A percentile compares a stretch with the other conserved stretches of the same genome.
Evolutionary conservation across 2,113 vertebrate genomes (phyloP).

Genomic region (Pedionomus torquatus): DNA sequence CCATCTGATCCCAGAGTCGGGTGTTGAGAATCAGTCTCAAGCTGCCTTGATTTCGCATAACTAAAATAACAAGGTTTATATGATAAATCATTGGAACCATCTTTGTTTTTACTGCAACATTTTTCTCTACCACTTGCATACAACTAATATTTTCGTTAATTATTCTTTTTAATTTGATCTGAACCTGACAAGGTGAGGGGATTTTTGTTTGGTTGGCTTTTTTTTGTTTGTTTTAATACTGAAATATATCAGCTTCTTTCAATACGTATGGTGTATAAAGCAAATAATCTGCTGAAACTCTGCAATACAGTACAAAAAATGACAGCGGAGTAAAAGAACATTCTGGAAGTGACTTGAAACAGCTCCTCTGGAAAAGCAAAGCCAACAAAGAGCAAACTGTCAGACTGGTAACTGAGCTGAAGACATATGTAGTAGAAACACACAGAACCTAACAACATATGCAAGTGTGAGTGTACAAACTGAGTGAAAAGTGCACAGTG

Average conservation of each 20-base stretch:
- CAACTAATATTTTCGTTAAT: neutral
- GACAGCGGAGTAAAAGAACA: neutral
- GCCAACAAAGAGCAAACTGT: neutral
- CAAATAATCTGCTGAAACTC: neutral
- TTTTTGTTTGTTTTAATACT: neutral
- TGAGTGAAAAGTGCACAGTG: neutral
- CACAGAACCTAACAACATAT: neutral
- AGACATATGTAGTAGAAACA: neutral
- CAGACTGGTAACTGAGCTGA: neutral
- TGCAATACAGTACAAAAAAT: neutral
- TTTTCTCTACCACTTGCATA: neutral
- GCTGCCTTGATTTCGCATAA: conserved; percentile 87
- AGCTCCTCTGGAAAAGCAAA: neutral
- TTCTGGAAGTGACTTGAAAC: neutral
- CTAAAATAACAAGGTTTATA: conserved; percentile 60
- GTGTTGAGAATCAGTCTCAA: conserved; percentile 85
- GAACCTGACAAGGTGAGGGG: neutral
- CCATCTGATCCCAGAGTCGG: conserved; percentile 82
- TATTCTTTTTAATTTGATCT: neutral
- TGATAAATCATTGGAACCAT: neutral
- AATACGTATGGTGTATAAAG: neutral
- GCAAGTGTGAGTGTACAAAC: neutral
- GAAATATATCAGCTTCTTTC: neutral
- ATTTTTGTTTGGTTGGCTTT: neutral
- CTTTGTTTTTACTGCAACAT: neutral